A percentile compares a stretch with the other conserved stretches of the same genome.
Evolutionary conservation across 2,888 invertebrate species (phyloP).

Genomic region (Prosopocoilus inquinatus): DNA sequence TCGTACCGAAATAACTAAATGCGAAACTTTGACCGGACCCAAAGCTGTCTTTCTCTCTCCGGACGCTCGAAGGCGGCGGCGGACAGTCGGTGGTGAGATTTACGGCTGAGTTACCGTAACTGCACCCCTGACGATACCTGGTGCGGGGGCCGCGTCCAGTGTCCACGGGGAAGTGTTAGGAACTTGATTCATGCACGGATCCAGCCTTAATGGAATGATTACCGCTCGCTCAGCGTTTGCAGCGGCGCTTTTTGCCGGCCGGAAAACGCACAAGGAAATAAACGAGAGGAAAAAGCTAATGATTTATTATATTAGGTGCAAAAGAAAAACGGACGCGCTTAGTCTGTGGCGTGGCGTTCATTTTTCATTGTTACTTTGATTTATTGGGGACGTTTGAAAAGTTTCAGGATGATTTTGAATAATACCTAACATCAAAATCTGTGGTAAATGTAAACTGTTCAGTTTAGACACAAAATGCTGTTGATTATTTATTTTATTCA

Average conservation of each 20-base stretch:
- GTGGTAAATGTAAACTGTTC: too few relatives aligned
- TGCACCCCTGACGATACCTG: slow-evolving; percentile 46
- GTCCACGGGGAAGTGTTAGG: slow-evolving; percentile 37
- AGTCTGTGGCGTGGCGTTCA: neutral
- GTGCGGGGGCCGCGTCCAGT: slow-evolving; percentile 37
- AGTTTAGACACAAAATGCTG: too few relatives aligned
- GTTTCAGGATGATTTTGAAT: too few relatives aligned
- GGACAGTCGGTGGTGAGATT: slow-evolving; percentile 35
- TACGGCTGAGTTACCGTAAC: slow-evolving; percentile 45
- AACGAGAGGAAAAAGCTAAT: neutral
- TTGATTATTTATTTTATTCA: too few relatives aligned
- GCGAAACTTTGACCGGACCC: neutral
- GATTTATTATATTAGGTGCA: slow-evolving; percentile 1
- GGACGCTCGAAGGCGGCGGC: neutral
- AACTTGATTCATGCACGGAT: slow-evolving; percentile 47
- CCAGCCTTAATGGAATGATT: slow-evolving; percentile 48
- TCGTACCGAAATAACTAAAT: neutral
- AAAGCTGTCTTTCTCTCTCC: neutral
- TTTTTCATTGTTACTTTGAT: too few relatives aligned
- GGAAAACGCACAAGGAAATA: neutral
- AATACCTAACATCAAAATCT: too few relatives aligned
- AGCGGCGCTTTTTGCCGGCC: slow-evolving; percentile 6
- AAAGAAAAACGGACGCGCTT: neutral
- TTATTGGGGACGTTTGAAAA: too few relatives aligned
- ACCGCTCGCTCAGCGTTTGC: slow-evolving; percentile 46